These are phyloP conservation scores for Antennarius striatus DNA, from an alignment of 2,113 vertebrate genomes.

Conservation along the genomic window DNA sequence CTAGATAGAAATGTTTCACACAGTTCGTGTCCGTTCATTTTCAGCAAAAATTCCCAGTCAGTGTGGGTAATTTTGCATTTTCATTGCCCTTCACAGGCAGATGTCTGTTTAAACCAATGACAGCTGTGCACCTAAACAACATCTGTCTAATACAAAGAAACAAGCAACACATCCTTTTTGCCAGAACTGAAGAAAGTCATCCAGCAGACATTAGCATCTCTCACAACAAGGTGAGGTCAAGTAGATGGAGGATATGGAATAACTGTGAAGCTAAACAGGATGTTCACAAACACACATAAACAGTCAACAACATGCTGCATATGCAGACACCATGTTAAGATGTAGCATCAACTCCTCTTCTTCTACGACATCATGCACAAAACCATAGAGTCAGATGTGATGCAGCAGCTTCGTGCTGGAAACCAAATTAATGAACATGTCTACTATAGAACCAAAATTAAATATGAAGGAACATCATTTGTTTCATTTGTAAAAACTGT, in stretches of 20 bases:
- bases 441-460: too few species aligned
- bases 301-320: slow-evolving; percentile 6
- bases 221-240: not conserved
- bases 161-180: slow-evolving; percentile 13
- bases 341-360: not conserved
- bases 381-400: not conserved
- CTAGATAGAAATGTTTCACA: slow-evolving; percentile 19
- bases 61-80: slow-evolving; percentile 8
- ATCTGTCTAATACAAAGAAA: slow-evolving; percentile 28
- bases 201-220: not conserved
- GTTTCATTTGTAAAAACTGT: too few species aligned
- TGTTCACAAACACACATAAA: not conserved
- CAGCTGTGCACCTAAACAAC: slow-evolving; percentile 33
- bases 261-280: too few species aligned
- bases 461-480: too few species aligned
- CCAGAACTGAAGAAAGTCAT: not conserved
- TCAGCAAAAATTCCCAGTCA: not conserved
- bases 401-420: not conserved
- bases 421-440: too few species aligned
- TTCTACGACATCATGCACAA: not conserved
- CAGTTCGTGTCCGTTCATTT: slow-evolving; percentile 9
- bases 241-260: too few species aligned
- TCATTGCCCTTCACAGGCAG: not conserved
- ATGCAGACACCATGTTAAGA: not conserved
- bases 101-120: slow-evolving; percentile 25